A percentile compares a stretch with the other conserved stretches of the same genome.
Conservation (phyloP, 2,113 vertebrate species). For the Gobiocypris rarus region DNA sequence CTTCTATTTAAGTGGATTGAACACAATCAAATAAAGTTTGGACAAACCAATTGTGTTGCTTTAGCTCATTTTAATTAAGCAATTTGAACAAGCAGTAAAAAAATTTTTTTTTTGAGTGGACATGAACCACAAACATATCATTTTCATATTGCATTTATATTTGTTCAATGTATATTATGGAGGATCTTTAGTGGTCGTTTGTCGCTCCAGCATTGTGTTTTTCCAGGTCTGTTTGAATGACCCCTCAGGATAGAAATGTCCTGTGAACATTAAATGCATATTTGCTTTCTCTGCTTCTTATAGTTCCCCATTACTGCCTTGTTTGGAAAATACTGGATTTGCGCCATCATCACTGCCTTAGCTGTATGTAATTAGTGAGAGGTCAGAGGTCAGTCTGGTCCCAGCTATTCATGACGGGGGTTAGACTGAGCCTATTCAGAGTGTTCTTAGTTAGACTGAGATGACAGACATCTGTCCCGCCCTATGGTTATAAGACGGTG, state of each 20-base stretch:
- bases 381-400: constrained; percentile 69
- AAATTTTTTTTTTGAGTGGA: no score
- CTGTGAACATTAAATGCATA: background rate
- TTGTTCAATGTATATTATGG: background rate
- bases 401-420: constrained; percentile 65
- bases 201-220: background rate
- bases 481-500: background rate
- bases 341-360: constrained; percentile 65
- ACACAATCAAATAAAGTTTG: no score
- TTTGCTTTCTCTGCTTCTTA: background rate
- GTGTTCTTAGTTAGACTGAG: constrained; percentile 32
- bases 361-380: constrained; percentile 67
- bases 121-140: background rate
- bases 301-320: background rate
- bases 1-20: no score
- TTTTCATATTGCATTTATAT: background rate
- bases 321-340: constrained; percentile 48
- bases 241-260: background rate
- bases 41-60: no score
- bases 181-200: background rate
- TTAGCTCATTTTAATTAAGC: no score
- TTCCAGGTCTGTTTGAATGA: background rate
- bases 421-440: constrained; percentile 63
- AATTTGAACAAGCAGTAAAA: no score
- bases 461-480: constrained; percentile 42